These are phyloP conservation scores for Morelia viridis DNA, from an alignment of 2,797 vertebrate species.

Conservation along the genomic window DNA sequence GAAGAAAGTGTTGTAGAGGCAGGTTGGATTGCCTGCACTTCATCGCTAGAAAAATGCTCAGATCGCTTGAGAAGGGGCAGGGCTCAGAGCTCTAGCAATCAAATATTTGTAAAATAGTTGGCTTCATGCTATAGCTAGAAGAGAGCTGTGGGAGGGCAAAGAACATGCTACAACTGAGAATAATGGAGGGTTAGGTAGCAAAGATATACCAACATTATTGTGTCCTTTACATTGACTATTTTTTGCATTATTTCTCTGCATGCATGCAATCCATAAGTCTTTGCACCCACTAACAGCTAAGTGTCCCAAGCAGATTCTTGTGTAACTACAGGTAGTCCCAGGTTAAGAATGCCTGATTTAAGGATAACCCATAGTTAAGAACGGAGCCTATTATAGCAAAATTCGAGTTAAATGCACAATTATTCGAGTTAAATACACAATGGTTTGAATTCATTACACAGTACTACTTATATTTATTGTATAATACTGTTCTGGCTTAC, in stretches of 20 bases:
- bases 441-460: too few relatives aligned
- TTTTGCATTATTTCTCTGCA: neutral
- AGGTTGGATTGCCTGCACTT: neutral
- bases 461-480: too few relatives aligned
- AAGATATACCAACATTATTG: neutral
- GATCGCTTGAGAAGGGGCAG: conserved; percentile 40
- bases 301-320: neutral
- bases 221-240: conserved; percentile 14
- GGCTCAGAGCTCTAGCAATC: conserved; percentile 49
- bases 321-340: neutral
- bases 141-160: neutral
- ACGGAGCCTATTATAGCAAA: too few relatives aligned
- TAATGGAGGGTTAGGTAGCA: conserved; percentile 40
- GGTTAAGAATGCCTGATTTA: too few relatives aligned
- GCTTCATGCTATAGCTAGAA: conserved; percentile 45
- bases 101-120: conserved; percentile 53
- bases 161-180: conserved; percentile 16
- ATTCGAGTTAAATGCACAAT: too few relatives aligned
- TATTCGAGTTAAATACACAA: too few relatives aligned
- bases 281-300: neutral
- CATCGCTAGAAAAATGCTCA: conserved; percentile 35
- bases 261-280: neutral
- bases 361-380: too few relatives aligned
- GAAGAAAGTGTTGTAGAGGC: conserved; percentile 17
- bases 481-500: too few relatives aligned